Base-by-base conservation (phyloP, 2,888 invertebrate species). In the Lasioglossum vierecki region DNA sequence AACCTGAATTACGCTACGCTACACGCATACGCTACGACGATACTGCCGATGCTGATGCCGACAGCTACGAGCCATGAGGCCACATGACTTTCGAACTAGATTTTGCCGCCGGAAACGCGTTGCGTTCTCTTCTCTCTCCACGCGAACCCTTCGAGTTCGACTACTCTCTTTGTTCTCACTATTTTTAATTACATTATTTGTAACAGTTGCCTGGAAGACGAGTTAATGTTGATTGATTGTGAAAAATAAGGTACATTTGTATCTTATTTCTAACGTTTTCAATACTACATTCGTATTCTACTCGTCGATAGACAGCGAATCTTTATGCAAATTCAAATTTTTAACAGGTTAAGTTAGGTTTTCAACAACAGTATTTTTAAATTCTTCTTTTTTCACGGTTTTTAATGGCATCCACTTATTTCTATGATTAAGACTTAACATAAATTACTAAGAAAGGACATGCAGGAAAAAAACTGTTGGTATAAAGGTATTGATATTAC, bases 1-100 rank as follows among this genome's bases (percentile, higher is more conserved):
- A 72, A 79, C 71, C 41, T 66, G 71, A 75, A 80, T 82, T 76
- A 82, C 72, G 11, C 60, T 68, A 68, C 18, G 18, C 68, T 76
- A 73, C 49, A 73, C 75, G 63, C 76, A 63, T 63, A 35, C n/a
- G 0, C n/a, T 75, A 30, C 22, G 6, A 41, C 35, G 53, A 46
- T 71, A 70, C 68, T 26, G 46, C 30, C 75, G 30, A 22, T n/a
- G 57, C 57, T n/a, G n/a, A n/a, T n/a, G 60, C 30, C 35, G 26
- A n/a, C 41, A 2, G 41, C 41, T 13, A 41, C 41, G n/a, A 4
- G 3, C 5, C 41, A 70, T 41, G 4, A 11, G 11, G 22, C n/a
- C 41, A 70, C 41, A 2, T 70, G 41, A 22, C 70, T 2, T 35
- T 63, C 9, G 18, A 39, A 41, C 75, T 75, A 6, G 15, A 30